Evolutionary conservation across 2,888 invertebrate species (phyloP), one percentile per base, ranked within the genome.

Genomic region (Trichopria drosophilae): DNA sequence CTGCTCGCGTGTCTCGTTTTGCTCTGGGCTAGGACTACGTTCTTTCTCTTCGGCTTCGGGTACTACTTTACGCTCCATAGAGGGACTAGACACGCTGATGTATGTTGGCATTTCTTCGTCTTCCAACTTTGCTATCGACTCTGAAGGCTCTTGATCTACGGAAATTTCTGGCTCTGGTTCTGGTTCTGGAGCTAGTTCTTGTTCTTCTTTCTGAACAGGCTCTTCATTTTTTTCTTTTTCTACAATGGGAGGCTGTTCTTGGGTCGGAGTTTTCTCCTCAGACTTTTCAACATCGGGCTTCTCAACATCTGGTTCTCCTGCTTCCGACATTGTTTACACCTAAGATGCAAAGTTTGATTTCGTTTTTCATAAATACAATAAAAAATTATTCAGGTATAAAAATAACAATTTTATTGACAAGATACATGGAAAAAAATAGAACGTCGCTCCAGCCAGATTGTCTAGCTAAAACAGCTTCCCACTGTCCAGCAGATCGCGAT

Each of bases 31-130:
- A n/a, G 50, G 22, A 40, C 57, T 60, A 15, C 50, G 50, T 48
- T 52, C 42, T 12, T 43, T 32, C 1, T 52, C 44, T 20, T 52
- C 24, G 2, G 26, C 36, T 15, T 46, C 59, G 10, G 59, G 56
- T 12, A 67, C 66, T 7, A 68, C 66, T 10, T 58, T 63, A 19
- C 52, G n/a, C n/a, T n/a, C n/a, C n/a, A n/a, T 63, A 6, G 65
- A 63, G 1, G 61, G 58, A 26, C 60, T 66, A 3, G 66, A 65
- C 13, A 64, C 55, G 4, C 65, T 64, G 16, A 68, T 59, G 37
- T 65, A 69, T 1, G 68, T 65, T 9, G 70, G 70, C 72, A 69
- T 71, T 46, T 71, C 69, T 45, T 70, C 72, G 39, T 71, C 71
- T 24, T 73, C 72, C 1, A 65, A 53, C 51, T n/a, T 32, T 42